A percentile compares a stretch with the other conserved stretches of the same genome.
Evolutionary conservation across 2,797 vertebrate genomes (phyloP).

Genomic region (Falco columbarius): DNA sequence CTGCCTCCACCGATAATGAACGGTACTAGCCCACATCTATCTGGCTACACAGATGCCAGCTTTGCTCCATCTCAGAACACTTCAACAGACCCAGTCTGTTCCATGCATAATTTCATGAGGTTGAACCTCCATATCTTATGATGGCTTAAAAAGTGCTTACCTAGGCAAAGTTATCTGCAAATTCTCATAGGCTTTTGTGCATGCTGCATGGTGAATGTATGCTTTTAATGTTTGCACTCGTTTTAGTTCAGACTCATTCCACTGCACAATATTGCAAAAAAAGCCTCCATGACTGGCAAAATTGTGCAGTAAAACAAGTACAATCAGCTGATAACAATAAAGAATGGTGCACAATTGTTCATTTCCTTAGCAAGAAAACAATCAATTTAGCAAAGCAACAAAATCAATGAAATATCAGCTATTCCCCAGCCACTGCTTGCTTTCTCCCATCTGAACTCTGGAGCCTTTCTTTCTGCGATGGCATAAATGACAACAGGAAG

Average conservation of each 20-base stretch:
- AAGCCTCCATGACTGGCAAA: neutral
- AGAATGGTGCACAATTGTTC: neutral
- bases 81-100: neutral
- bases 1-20: neutral
- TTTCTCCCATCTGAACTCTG: constrained; percentile 3
- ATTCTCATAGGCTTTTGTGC: neutral
- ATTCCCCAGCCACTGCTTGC: constrained; percentile 8
- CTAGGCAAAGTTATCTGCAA: neutral
- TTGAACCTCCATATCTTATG: neutral
- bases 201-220: neutral
- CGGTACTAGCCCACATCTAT: neutral
- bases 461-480: neutral
- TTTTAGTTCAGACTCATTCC: neutral
- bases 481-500: constrained; percentile 7
- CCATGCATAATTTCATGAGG: neutral
- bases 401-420: constrained; percentile 59
- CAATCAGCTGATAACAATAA: constrained; percentile 45
- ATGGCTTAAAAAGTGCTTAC: neutral
- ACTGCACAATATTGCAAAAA: neutral
- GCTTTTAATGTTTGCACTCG: neutral
- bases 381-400: constrained; percentile 53
- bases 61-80: neutral
- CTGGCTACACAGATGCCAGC: neutral
- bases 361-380: constrained; percentile 58
- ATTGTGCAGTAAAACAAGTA: constrained; percentile 4